These are phyloP conservation scores for Eriosoma lanigerum DNA, from an alignment of 1,140 invertebrate genomes.

Conservation along the genomic window DNA sequence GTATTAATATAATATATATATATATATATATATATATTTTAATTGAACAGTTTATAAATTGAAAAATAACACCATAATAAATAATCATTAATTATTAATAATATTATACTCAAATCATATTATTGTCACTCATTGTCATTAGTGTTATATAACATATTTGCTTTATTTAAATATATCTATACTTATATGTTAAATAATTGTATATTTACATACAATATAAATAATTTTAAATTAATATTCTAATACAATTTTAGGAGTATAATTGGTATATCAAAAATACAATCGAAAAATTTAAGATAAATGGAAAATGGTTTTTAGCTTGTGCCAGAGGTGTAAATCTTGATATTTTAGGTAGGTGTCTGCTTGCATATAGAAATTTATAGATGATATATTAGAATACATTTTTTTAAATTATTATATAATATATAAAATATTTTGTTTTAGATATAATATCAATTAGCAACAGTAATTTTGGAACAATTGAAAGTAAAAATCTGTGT, in stretches of 20 bases:
- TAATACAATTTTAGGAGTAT: slow-evolving; percentile 19
- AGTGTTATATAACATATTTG: too few species aligned
- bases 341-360: slow-evolving; percentile 20
- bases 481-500: background rate
- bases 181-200: too few species aligned
- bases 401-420: too few species aligned
- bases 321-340: slow-evolving; percentile 27
- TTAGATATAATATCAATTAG: slow-evolving; percentile 21
- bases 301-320: slow-evolving; percentile 36
- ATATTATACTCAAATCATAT: too few species aligned
- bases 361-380: background rate
- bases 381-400: background rate
- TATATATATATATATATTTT: too few species aligned
- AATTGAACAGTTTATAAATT: too few species aligned
- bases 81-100: too few species aligned
- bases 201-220: background rate
- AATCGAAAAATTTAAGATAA: slow-evolving; percentile 24
- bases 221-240: background rate
- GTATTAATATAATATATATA: too few species aligned
- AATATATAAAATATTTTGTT: background rate
- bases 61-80: too few species aligned
- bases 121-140: too few species aligned
- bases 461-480: background rate
- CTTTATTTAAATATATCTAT: too few species aligned
- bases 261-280: slow-evolving; percentile 49